A percentile compares a stretch with the other conserved stretches of the same genome.
phyloP scores from a whole-genome alignment of 2,113 vertebrate species.

The Pedetes capensis region DNA sequence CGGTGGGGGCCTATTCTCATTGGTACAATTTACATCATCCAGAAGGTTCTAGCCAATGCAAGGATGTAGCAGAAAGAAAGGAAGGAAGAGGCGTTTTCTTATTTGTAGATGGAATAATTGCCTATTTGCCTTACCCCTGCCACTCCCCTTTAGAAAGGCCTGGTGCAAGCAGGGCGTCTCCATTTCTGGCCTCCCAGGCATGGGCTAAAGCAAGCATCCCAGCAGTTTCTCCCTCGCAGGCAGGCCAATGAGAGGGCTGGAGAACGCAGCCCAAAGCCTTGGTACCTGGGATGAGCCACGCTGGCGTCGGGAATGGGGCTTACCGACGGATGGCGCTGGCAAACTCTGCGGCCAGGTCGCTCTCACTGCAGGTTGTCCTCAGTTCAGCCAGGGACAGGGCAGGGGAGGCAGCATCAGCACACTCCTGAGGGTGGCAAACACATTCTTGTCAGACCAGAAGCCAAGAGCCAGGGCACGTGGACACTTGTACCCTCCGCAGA shows the following conservation, averaged over 20 bases:
- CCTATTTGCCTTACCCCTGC: neutral
- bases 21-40: neutral
- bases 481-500: neutral
- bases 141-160: neutral
- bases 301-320: neutral
- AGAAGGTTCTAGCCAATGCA: neutral
- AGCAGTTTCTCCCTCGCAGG: neutral
- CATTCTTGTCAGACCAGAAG: neutral
- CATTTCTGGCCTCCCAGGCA: neutral
- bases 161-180: neutral
- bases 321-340: conserved; percentile 87
- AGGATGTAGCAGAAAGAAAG: neutral
- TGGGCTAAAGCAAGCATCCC: rapidly evolving
- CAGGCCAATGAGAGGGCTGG: neutral
- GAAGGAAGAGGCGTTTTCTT: neutral
- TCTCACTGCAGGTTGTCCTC: conserved; percentile 81
- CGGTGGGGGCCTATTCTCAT: neutral
- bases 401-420: conserved; percentile 81
- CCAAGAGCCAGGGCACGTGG: neutral
- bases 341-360: conserved; percentile 87
- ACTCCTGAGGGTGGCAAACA: conserved; percentile 82
- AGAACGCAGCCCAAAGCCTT: neutral
- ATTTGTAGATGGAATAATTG: neutral
- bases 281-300: rapidly evolving
- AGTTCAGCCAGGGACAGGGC: conserved; percentile 83